Evolutionary conservation across 1,140 invertebrate genomes (phyloP).

Genomic region (Drosophila sproati): DNA sequence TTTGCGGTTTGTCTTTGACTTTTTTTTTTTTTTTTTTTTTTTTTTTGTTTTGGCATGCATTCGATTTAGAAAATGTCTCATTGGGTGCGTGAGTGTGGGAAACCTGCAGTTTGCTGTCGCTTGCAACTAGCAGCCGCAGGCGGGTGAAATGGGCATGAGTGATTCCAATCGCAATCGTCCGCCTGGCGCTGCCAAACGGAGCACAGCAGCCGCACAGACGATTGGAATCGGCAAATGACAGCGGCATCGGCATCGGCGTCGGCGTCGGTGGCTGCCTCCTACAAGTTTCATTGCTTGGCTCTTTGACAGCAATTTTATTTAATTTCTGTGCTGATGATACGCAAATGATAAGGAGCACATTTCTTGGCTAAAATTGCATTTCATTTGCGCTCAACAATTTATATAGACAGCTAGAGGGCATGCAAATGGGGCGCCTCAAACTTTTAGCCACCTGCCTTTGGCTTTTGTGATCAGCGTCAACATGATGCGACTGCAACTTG

Average conservation of each 20-base stretch:
- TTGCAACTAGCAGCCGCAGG: slow-evolving; percentile 11
- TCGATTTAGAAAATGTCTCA: slow-evolving; percentile 60
- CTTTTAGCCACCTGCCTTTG: slow-evolving; percentile 33
- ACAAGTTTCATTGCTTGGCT: slow-evolving; percentile 69
- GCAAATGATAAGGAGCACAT: slow-evolving; percentile 63
- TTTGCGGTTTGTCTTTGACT: slow-evolving; percentile 81
- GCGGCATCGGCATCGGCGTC: background rate
- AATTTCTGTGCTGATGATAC: slow-evolving; percentile 67
- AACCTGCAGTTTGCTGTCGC: slow-evolving; percentile 27
- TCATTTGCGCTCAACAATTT: slow-evolving; percentile 64
- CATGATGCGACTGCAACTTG: slow-evolving; percentile 59
- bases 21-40: slow-evolving; percentile 37
- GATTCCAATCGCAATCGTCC: slow-evolving; percentile 70
- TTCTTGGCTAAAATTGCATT: slow-evolving; percentile 68
- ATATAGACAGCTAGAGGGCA: slow-evolving; percentile 15
- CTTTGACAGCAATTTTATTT: slow-evolving; percentile 76
- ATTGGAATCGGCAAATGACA: slow-evolving; percentile 68
- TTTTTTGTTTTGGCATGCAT: slow-evolving; percentile 67
- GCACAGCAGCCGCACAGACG: slow-evolving; percentile 72
- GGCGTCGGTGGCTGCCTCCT: slow-evolving; percentile 59
- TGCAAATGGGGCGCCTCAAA: slow-evolving; percentile 36
- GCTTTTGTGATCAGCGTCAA: slow-evolving; percentile 70
- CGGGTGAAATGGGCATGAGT: slow-evolving; percentile 60
- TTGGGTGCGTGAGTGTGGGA: slow-evolving; percentile 77
- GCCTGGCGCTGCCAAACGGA: slow-evolving; percentile 73